These are phyloP conservation scores for Silurus lanzhouensis DNA, from an alignment of 2,797 vertebrate species.

Conservation along the genomic window DNA sequence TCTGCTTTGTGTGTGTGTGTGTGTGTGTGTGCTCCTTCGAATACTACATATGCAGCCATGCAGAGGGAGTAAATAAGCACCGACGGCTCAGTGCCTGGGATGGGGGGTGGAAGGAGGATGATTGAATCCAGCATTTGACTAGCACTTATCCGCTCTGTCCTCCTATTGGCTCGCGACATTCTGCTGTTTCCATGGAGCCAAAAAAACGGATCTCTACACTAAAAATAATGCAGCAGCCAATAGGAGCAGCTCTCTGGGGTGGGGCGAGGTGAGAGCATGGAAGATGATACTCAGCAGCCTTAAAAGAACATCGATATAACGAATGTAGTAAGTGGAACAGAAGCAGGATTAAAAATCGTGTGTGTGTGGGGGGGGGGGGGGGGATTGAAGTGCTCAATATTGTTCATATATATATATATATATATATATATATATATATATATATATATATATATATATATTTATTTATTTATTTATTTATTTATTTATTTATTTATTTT, in stretches of 20 bases:
- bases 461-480: no score
- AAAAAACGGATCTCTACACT: conserved; percentile 54
- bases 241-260: conserved; percentile 35
- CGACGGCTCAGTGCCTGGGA: neutral
- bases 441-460: no score
- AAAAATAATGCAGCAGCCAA: conserved; percentile 58
- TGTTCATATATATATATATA: no score
- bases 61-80: conserved; percentile 32
- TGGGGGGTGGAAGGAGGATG: conserved; percentile 13
- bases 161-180: conserved; percentile 59
- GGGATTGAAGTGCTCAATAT: neutral
- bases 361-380: no score
- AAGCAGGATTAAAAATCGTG: neutral
- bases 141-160: conserved; percentile 43
- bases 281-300: conserved; percentile 41
- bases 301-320: conserved; percentile 45
- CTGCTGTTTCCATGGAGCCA: conserved; percentile 67
- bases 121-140: conserved; percentile 52
- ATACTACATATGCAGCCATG: conserved; percentile 20
- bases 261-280: conserved; percentile 19
- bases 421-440: no score
- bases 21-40: neutral
- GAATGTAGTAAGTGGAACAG: conserved; percentile 33
- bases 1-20: conserved; percentile 5
- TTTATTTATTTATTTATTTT: no score